Conservation (phyloP, 2,113 vertebrate genomes). For the Ctenomys sociabilis region DNA sequence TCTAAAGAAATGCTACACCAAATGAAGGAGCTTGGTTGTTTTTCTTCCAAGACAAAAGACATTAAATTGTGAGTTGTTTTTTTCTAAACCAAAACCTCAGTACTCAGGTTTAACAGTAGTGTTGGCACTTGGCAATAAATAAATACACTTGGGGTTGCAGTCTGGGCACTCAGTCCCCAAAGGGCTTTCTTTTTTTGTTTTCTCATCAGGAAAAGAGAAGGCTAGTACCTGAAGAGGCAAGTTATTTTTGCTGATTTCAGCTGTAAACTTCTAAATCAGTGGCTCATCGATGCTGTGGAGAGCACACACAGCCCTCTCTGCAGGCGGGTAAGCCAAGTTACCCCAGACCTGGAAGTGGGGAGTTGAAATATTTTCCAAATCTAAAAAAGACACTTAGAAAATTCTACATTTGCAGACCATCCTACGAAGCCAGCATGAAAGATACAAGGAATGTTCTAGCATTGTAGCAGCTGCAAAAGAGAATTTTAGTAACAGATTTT, state of each 20-base stretch:
- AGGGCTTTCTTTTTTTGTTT: neutral
- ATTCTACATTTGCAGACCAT: neutral
- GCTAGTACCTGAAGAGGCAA: neutral
- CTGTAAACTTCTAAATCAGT: neutral
- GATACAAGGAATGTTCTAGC: neutral
- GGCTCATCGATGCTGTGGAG: neutral
- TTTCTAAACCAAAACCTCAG: neutral
- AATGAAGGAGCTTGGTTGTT: neutral
- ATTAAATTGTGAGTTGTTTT: neutral
- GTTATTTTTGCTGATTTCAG: neutral
- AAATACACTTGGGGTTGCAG: neutral
- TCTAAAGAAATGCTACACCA: too few species aligned
- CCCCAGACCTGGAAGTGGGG: neutral
- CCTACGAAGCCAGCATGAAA: neutral
- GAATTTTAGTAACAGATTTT: neutral
- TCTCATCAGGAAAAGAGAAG: neutral
- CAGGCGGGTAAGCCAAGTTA: neutral
- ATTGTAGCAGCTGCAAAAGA: neutral
- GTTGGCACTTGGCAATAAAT: neutral
- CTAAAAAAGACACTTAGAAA: neutral
- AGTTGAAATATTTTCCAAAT: neutral
- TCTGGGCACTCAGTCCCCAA: neutral
- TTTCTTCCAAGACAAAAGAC: neutral
- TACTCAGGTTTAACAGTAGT: neutral
- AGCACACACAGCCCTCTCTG: neutral